A percentile compares a stretch with the other conserved stretches of the same genome.
These are phyloP conservation scores for Siniperca obscura DNA, from an alignment of 2,797 vertebrate species.

Conservation along the genomic window DNA sequence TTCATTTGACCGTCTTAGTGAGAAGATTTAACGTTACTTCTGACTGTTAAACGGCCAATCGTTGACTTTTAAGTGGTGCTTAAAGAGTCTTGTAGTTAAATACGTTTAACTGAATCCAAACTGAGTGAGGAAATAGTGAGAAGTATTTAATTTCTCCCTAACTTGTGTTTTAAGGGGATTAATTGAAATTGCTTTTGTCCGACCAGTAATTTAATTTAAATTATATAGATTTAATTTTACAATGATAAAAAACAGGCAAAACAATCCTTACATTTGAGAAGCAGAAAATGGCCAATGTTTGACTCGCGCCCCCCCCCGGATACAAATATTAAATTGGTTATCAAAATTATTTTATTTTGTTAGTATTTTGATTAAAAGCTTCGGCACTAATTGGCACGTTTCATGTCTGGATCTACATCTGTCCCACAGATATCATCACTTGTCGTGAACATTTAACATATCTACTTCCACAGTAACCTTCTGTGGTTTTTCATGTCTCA, in stretches of 20 bases:
- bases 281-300: too few relatives aligned
- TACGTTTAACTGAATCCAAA: background rate
- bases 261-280: too few relatives aligned
- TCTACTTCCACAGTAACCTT: too few relatives aligned
- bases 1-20: background rate
- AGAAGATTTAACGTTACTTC: too few relatives aligned
- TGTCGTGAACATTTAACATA: background rate
- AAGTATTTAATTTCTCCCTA: too few relatives aligned
- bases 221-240: too few relatives aligned
- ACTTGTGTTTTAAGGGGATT: too few relatives aligned
- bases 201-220: background rate
- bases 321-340: too few relatives aligned
- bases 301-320: too few relatives aligned
- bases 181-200: background rate
- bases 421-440: background rate
- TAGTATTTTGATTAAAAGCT: background rate
- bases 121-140: too few relatives aligned
- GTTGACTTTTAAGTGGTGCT: background rate
- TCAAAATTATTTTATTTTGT: background rate
- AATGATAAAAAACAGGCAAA: too few relatives aligned
- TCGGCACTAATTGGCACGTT: background rate
- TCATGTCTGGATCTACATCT: background rate
- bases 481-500: background rate
- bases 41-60: background rate
- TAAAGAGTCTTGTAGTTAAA: too few relatives aligned